Conservation (phyloP, 2,113 vertebrate species). For the Mobula hypostoma region DNA sequence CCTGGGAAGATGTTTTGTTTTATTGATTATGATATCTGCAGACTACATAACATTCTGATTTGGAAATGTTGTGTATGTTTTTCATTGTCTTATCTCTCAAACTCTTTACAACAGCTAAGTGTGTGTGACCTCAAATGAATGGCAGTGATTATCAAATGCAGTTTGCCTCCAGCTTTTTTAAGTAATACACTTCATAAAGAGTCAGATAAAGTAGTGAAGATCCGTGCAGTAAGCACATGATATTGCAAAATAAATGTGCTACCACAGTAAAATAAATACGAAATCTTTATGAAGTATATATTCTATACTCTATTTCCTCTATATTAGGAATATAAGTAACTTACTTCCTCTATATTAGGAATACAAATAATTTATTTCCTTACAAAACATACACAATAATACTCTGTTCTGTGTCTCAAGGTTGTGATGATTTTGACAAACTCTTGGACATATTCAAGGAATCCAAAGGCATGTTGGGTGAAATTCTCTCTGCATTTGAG, state of each 20-base stretch:
- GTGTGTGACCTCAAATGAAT: too few species aligned
- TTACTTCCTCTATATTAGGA: too few species aligned
- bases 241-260: not conserved
- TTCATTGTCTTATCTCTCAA: too few species aligned
- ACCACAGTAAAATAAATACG: not conserved
- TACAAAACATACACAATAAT: not conserved
- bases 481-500: conserved; percentile 88
- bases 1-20: not conserved
- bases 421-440: conserved; percentile 71
- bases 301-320: not conserved
- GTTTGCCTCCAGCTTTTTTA: too few species aligned
- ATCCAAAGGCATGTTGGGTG: conserved; percentile 77
- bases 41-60: too few species aligned
- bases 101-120: too few species aligned
- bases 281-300: not conserved
- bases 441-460: conserved; percentile 76
- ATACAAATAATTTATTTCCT: not conserved
- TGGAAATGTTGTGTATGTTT: too few species aligned
- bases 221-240: not conserved
- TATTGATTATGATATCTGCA: too few species aligned
- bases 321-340: not conserved
- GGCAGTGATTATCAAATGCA: too few species aligned
- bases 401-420: conserved; percentile 51
- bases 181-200: not conserved
- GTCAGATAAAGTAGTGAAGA: too few species aligned